A percentile compares a stretch with the other conserved stretches of the same genome.
Conservation (phyloP, 2,113 vertebrate genomes). For the Notothenia rossii region DNA sequence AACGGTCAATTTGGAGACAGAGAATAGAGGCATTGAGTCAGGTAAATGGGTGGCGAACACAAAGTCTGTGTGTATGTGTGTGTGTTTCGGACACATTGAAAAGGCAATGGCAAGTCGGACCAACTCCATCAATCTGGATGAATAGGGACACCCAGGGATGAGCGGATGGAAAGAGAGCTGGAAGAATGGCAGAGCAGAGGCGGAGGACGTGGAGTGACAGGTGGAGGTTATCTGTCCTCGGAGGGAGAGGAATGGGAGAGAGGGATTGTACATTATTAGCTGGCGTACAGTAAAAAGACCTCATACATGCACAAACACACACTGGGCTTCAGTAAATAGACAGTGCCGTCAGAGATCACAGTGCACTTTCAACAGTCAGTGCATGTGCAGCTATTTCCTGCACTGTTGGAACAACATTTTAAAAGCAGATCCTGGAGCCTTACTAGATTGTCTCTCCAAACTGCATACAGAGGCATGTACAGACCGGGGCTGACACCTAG, state of each 20-base stretch:
- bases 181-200: slow-evolving; percentile 68
- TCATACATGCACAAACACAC: slow-evolving; percentile 50
- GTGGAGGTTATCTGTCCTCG: slow-evolving; percentile 74
- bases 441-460: neutral
- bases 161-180: slow-evolving; percentile 52
- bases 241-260: slow-evolving; percentile 43
- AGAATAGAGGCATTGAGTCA: slow-evolving; percentile 80
- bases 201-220: slow-evolving; percentile 62
- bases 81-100: slow-evolving; percentile 56
- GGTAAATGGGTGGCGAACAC: slow-evolving; percentile 74
- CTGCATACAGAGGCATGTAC: no score
- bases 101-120: slow-evolving; percentile 60
- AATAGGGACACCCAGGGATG: slow-evolving; percentile 72
- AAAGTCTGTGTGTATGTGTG: slow-evolving; percentile 51
- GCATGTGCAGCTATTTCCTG: slow-evolving; percentile 18
- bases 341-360: slow-evolving; percentile 14
- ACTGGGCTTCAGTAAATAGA: slow-evolving; percentile 28
- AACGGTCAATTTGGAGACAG: slow-evolving; percentile 75
- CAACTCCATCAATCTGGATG: slow-evolving; percentile 73
- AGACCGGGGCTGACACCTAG: no score
- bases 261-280: slow-evolving; percentile 61
- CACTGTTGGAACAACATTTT: neutral
- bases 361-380: slow-evolving; percentile 25
- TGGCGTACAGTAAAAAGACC: slow-evolving; percentile 52
- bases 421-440: neutral